These are phyloP conservation scores for Ariolimax columbianus DNA, from an alignment of 2,888 invertebrate genomes.

Conservation along the genomic window DNA sequence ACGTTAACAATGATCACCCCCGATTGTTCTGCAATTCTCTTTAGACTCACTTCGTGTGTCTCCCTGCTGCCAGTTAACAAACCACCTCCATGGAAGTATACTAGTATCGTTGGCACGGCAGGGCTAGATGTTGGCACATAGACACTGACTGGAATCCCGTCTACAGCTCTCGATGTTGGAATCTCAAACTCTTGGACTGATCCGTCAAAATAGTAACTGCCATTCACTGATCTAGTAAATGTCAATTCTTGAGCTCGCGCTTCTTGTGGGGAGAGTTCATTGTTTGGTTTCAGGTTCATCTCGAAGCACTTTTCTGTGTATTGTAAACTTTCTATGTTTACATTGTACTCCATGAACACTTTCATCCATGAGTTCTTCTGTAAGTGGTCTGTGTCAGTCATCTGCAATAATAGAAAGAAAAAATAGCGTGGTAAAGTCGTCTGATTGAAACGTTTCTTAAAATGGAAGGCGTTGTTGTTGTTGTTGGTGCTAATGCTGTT, in stretches of 20 bases:
- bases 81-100: slow-evolving; percentile 35
- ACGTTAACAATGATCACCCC: slow-evolving; percentile 23
- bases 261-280: background rate
- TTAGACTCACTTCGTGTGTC: background rate
- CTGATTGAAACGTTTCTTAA: no score
- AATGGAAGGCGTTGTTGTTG: no score
- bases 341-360: no score
- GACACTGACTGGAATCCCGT: slow-evolving; percentile 14
- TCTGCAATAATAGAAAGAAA: no score
- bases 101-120: background rate
- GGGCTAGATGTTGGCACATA: background rate
- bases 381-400: no score
- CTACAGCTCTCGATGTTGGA: background rate
- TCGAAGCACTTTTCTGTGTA: background rate
- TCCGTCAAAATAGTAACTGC: background rate
- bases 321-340: slow-evolving; percentile 6
- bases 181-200: background rate
- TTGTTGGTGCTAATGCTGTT: no score
- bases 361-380: no score
- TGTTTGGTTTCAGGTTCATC: background rate
- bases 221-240: background rate
- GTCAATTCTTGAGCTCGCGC: background rate
- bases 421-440: no score
- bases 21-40: background rate
- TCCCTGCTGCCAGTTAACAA: background rate